Evolutionary conservation across 2,888 invertebrate species (phyloP).

Genomic region (Hirtodrosophila cameraria): DNA sequence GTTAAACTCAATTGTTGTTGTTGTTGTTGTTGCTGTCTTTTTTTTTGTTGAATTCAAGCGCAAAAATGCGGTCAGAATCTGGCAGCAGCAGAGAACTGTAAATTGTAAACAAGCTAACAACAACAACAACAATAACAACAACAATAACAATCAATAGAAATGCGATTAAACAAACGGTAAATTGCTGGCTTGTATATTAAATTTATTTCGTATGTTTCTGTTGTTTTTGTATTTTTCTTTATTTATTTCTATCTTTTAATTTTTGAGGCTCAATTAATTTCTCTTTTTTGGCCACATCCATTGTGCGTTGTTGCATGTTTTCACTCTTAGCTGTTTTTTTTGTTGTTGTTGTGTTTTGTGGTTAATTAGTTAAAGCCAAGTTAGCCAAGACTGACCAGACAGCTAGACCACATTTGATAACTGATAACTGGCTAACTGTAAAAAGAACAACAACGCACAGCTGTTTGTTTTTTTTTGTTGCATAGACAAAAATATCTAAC

Average conservation of each 20-base stretch:
- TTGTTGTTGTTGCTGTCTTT: conserved; percentile 11
- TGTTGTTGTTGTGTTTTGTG: too few relatives aligned
- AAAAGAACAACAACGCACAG: too few relatives aligned
- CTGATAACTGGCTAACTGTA: conserved; percentile 38
- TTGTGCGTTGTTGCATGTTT: conserved; percentile 17
- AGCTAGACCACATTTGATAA: conserved; percentile 21
- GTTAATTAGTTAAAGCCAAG: conserved; percentile 50
- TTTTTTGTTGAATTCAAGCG: conserved; percentile 50
- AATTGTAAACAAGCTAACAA: conserved; percentile 42
- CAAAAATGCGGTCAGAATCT: conserved; percentile 78
- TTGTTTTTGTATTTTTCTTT: conserved; percentile 4
- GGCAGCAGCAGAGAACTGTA: conserved; percentile 61
- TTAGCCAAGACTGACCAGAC: too few relatives aligned
- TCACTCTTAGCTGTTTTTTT: conserved; percentile 35
- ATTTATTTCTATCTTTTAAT: conserved; percentile 54
- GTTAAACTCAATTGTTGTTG: conserved; percentile 21
- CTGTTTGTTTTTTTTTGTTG: too few relatives aligned
- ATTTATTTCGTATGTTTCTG: background rate
- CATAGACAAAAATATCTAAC: too few relatives aligned
- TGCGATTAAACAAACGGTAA: conserved; percentile 61
- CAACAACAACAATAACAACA: conserved; percentile 11
- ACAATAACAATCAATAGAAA: conserved; percentile 48
- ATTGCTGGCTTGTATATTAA: conserved; percentile 50
- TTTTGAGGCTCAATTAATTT: conserved; percentile 72
- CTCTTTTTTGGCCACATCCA: conserved; percentile 51